Base-by-base conservation (phyloP, 1,140 invertebrate genomes). In the Brachionus rotundiformis region DNA sequence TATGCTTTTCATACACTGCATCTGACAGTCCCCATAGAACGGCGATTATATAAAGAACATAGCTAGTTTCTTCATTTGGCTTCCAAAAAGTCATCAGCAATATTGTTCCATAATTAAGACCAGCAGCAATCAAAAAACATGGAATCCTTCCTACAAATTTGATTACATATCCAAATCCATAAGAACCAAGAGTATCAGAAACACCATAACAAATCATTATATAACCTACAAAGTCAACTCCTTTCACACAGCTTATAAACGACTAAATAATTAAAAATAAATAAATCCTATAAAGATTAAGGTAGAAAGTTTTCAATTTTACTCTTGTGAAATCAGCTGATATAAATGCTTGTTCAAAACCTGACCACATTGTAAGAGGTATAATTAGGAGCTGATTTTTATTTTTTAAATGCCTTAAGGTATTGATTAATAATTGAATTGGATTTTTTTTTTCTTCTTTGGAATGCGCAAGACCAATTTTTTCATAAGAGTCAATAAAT, bases 271-370 rank as follows among this genome's bases (percentile, higher is more conserved):
- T n/a, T n/a, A n/a, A n/a, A n/a, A n/a, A n/a, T n/a, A n/a, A n/a
- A n/a, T n/a, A n/a, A n/a, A n/a, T n/a, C n/a, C n/a, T n/a, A n/a
- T n/a, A n/a, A n/a, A n/a, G n/a, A n/a, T n/a, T n/a, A n/a, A n/a
- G n/a, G n/a, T n/a, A n/a, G n/a, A n/a, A n/a, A n/a, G n/a, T n/a
- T n/a, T n/a, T n/a, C n/a, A 84, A 11, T 61, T 27, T 31, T 63
- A 94, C 93, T 90, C 93, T 93, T 5, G 95, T 97, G 86, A 94
- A 98, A 84, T 98, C 94, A 49, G 94, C 94, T 11, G 93, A 92
- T 82, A 97, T 94, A 88, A 97, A 98, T 0, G 94, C 95, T 87
- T 98, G 95, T 86, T 98, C 95, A 90, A 98, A 93, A 61, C 96
- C 96, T 84, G 96, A 98, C 92, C 94, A 98, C 36, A 98, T 89